Evolutionary conservation across 2,888 invertebrate genomes (phyloP), one percentile per base, ranked within the genome.

Genomic region (Furcula furcula): DNA sequence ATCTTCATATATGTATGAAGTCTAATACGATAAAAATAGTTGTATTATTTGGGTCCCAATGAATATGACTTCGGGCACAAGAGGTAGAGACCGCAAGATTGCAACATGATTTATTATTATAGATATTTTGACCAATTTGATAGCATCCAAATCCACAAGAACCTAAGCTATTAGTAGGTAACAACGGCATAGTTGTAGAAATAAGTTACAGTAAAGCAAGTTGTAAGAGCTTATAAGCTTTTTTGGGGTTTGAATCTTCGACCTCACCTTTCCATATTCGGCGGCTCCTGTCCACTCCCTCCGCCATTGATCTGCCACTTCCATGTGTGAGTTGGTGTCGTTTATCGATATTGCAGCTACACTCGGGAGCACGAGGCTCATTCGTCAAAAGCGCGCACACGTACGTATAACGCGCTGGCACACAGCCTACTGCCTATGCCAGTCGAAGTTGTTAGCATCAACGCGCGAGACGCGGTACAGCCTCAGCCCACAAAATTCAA

Each of bases 261-360:
- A 48, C 50, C 74, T 79, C 58, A 88, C 88, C 76, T 88, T 86
- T 58, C 88, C 88, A 71, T 82, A 88, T 72, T 88, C 88, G 56
- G 88, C 88, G 29, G 83, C 76, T 46, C 88, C 88, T 49, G 88
- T 78, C 88, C 88, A 88, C 76, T 87, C 76, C 65, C 83, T 73
- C 54, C 81, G 81, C 88, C 88, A 88, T 72, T 86, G 87, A 66
- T 81, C 86, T 56, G 84, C 87, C 53, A 88, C 77, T 76, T 88
- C 87, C 87, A 88, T 87, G 52, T 68, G 55, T 55, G 53, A 49
- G 52, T 66, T 55, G 53, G 54, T 61, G 44, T 53, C 48, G 46
- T 49, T 49, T 51, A 50, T 79, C 68, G 76, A 62, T 85, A 79
- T 53, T 83, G 82, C 84, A 85, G 85, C 85, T 81, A 84, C 85